phyloP scores from a whole-genome alignment of 2,113 vertebrate species.

The Leuciscus idus region DNA sequence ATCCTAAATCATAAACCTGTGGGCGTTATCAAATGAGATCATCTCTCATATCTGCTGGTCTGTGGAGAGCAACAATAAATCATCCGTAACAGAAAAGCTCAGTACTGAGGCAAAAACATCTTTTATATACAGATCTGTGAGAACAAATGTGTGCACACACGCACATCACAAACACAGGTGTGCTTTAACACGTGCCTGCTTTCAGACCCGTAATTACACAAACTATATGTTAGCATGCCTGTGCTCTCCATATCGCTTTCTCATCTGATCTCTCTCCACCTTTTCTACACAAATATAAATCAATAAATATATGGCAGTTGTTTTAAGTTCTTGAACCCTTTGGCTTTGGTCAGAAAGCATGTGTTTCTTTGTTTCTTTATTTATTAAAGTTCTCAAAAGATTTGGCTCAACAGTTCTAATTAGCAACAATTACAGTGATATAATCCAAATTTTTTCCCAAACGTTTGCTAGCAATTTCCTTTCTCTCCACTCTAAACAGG shows the following conservation, averaged over 20 bases:
- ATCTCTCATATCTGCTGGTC: slow-evolving; percentile 25
- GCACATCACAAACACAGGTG: slow-evolving; percentile 23
- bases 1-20: slow-evolving; percentile 25
- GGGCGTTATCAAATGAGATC: slow-evolving; percentile 26
- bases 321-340: slow-evolving; percentile 12
- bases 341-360: slow-evolving; percentile 10
- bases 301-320: slow-evolving; percentile 6
- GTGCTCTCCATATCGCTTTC: background rate
- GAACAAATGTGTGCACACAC: background rate
- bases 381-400: slow-evolving; percentile 40
- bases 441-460: slow-evolving; percentile 23
- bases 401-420: slow-evolving; percentile 18
- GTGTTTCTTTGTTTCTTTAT: slow-evolving; percentile 20
- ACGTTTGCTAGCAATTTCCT: slow-evolving; percentile 20
- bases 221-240: background rate
- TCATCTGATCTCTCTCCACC: background rate
- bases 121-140: background rate
- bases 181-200: background rate
- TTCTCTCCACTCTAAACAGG: slow-evolving; percentile 9
- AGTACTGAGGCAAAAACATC: background rate
- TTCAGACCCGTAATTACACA: slow-evolving; percentile 16
- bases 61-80: slow-evolving; percentile 19
- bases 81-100: background rate
- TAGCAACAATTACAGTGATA: slow-evolving; percentile 31
- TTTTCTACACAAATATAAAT: slow-evolving; percentile 22